These are phyloP conservation scores for Cephus pygmeus DNA, from an alignment of 2,888 invertebrate genomes.

Conservation along the genomic window DNA sequence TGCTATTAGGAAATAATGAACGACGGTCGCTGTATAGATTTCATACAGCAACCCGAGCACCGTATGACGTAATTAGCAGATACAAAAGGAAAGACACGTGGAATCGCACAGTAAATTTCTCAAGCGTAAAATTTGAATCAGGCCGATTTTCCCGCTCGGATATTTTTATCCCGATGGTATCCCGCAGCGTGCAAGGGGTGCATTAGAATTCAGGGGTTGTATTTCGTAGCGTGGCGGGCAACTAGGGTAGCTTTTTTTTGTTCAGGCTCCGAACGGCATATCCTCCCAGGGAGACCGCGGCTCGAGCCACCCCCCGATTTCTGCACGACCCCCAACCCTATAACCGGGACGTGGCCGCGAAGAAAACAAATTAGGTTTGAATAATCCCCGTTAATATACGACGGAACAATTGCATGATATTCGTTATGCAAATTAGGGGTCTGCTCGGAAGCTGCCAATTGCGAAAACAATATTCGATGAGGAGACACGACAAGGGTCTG, in stretches of 20 bases:
- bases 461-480: constrained; percentile 18
- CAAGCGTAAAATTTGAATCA: background rate
- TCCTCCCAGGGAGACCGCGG: no score
- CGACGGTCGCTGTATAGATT: background rate
- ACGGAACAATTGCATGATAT: constrained; percentile 20
- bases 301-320: background rate
- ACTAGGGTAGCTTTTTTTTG: background rate
- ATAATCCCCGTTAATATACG: constrained; percentile 20
- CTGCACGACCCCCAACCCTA: constrained; percentile 7
- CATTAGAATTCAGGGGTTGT: background rate
- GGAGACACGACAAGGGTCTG: background rate
- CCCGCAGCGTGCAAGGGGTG: background rate
- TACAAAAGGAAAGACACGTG: background rate
- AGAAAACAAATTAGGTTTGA: constrained; percentile 21
- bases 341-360: background rate
- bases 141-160: background rate
- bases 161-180: background rate
- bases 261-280: background rate
- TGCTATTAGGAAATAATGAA: no score
- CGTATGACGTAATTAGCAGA: background rate
- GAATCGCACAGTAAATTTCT: background rate
- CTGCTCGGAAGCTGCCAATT: constrained; percentile 16
- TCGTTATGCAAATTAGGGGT: constrained; percentile 17
- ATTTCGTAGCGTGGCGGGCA: background rate
- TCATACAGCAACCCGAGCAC: background rate